Evolutionary conservation across 2,797 vertebrate genomes (phyloP), one percentile per base, ranked within the genome.

Genomic region (Muscicapa striata): DNA sequence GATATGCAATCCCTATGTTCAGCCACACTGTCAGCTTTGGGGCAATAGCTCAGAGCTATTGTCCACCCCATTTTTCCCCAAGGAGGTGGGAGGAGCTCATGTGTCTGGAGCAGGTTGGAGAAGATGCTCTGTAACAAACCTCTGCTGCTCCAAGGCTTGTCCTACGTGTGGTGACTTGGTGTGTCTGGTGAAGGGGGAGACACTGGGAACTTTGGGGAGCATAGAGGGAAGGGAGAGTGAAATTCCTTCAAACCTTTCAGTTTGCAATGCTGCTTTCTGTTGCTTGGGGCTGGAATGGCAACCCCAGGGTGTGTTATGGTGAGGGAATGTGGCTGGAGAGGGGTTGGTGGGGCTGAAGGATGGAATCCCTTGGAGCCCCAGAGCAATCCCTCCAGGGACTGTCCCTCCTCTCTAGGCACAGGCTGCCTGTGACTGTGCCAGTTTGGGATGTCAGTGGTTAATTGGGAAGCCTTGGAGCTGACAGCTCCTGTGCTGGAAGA

Each of bases 21-120:
- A 88, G 38, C 23, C 43, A 18, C 54, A 2, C 51, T 73, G 46
- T 26, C 58, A 59, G 48, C 70, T 1, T 0, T 0, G 2, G 72
- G 20, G 15, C 32, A 19, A 2, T 15, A 30, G 23, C 68, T 85
- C 41, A 36, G 76, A 54, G 68, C 23, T 86, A 8, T 36, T 10
- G 3, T 51, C 20, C 2, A 1, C 14, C 54, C 41, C 1, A 0
- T 82, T 84, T 79, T 68, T 20, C 7, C 6, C 5, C 23, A 30
- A 0, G 29, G 32, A 76, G 45, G 8, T 2, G 0, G 2, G 11
- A 8, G 14, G 10, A 38, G 26, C 22, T 88, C 5, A 0, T 17
- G 23, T 58, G 63, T 66, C 62, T 78, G 38, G 54, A 57, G 11
- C 20, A 72, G 29, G 18, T 36, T 89, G 55, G 24, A 83, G 46